Percentiles rank a stretch among this genome's conserved stretches.
Evolutionary conservation across 2,888 invertebrate genomes (phyloP).

Genomic region (Machimus rusticus): DNA sequence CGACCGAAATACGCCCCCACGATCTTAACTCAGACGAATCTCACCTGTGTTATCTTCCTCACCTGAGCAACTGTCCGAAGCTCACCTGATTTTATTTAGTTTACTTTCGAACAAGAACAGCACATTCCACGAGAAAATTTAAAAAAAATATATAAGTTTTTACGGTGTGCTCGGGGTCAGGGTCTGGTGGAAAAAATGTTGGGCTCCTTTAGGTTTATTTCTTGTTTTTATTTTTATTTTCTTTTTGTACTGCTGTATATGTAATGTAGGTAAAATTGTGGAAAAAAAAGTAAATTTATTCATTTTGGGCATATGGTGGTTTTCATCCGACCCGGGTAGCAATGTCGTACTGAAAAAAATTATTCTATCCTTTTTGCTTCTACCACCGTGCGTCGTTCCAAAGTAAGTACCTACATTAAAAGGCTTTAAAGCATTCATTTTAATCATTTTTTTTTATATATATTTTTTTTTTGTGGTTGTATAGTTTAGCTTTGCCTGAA

Average conservation of each 20-base stretch:
- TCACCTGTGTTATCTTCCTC: neutral
- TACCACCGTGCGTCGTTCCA: neutral
- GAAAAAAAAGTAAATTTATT: neutral
- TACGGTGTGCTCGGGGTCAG: neutral
- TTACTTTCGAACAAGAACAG: neutral
- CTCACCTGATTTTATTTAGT: neutral
- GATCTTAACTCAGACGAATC: neutral
- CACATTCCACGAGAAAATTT: slow-evolving; percentile 7
- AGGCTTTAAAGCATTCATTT: neutral
- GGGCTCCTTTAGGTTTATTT: neutral
- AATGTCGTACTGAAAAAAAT: neutral
- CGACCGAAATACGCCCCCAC: neutral
- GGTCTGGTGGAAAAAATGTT: neutral
- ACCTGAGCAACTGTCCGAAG: neutral
- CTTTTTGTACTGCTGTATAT: neutral
- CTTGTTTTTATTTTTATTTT: neutral
- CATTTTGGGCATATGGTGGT: neutral
- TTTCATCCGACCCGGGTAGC: neutral
- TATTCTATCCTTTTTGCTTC: neutral
- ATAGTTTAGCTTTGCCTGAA: too few species aligned
- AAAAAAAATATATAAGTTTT: neutral
- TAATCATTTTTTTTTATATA: neutral
- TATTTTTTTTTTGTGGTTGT: neutral
- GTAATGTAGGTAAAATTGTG: neutral
- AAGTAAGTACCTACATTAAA: neutral